Base-by-base conservation (phyloP, 2,797 vertebrate species). In the Myioborus miniatus region DNA sequence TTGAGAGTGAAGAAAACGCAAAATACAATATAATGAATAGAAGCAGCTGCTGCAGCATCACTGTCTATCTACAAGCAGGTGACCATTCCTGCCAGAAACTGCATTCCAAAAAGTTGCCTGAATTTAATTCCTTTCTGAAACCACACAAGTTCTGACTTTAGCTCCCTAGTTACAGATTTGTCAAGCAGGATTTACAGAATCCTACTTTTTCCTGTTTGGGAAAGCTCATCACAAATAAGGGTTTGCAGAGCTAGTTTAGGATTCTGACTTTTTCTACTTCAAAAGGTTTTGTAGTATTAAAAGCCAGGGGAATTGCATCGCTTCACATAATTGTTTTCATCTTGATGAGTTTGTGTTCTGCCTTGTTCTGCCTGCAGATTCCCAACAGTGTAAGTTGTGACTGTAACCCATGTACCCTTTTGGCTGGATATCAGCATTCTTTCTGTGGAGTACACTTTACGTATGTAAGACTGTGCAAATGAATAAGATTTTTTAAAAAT, bases 311-410 rank as follows among this genome's bases (percentile, higher is more conserved):
- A 62, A 81, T 74, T 79, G 8, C 20, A 55, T 69, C 41, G 83
- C 69, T 89, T 68, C 83, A 90, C 56, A 20, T 62, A 84, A 77
- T 64, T 89, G 26, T 95, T 95, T 95, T 80, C 22, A 36, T 76
- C 88, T 90, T 75, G 65, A 77, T 32, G 43, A 29, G 26, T 65
- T 95, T 90, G 24, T 58, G 12, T 58, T 87, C 69, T 90, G 50
- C 60, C 75, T 59, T 60, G 10, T 49, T 86, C 53, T 93, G 50
- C 60, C 80, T 55, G 37, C 30, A 70, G 56, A 92, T 70, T 93
- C 87, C 52, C 72, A 77, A 5, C 21, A 49, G 36, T 75, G 26
- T 43, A 71, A 58, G 7, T 23, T 93, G 47, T 60, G 55, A 82
- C 36, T 65, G n/a, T 86, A 90, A 68, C 49, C 52, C 46, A 47